A percentile compares a stretch with the other conserved stretches of the same genome.
Conservation (phyloP, 1,140 invertebrate genomes). For the Phymastichus coffea region DNA sequence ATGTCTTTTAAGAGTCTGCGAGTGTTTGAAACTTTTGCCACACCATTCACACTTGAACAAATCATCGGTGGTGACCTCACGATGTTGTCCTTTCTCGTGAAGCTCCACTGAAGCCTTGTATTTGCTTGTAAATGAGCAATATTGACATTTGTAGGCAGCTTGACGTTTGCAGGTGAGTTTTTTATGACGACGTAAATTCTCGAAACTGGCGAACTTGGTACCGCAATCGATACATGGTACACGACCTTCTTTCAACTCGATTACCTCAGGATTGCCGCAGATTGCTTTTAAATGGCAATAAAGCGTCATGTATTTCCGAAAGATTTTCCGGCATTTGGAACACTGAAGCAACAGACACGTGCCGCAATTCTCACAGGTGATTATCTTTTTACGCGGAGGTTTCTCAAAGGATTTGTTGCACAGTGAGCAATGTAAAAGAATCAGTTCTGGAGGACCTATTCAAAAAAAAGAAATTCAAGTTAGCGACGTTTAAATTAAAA, state of each 20-base stretch:
- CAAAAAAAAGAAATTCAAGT: no score
- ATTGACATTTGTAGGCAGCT: conserved; percentile 46
- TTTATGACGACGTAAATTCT: conserved; percentile 9
- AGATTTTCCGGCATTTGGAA: conserved; percentile 16
- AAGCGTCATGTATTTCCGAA: conserved; percentile 18
- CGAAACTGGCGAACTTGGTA: conserved; percentile 8
- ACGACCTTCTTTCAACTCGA: not conserved
- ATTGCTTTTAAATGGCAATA: conserved; percentile 22
- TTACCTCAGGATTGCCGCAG: conserved; percentile 4
- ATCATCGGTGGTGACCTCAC: not conserved
- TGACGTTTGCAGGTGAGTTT: conserved; percentile 4
- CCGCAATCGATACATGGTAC: conserved; percentile 3
- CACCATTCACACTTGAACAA: conserved; percentile 2
- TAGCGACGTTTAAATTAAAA: no score
- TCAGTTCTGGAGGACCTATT: conserved; percentile 11
- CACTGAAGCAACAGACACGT: not conserved
- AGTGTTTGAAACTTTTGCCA: not conserved
- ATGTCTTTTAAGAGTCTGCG: conserved; percentile 31
- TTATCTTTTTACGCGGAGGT: conserved; percentile 2
- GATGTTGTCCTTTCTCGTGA: conserved; percentile 1
- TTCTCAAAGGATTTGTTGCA: not conserved
- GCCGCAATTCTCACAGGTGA: not conserved
- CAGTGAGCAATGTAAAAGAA: conserved; percentile 4
- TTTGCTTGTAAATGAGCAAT: conserved; percentile 35
- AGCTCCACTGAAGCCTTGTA: conserved; percentile 15